Base-by-base conservation (phyloP, 2,888 invertebrate genomes). In the Plebejus melissa region DNA sequence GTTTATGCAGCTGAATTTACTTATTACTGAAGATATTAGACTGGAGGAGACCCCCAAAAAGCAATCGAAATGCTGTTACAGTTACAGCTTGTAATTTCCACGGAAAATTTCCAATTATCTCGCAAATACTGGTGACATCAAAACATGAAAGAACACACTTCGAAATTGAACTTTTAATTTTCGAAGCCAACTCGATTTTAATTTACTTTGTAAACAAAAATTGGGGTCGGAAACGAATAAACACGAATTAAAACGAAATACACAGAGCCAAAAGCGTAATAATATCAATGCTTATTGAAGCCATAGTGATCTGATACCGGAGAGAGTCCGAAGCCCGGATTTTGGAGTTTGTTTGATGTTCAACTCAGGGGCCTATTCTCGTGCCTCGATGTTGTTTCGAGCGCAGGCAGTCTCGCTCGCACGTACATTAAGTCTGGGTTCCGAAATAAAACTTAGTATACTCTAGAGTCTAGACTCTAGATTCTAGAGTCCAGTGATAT, bases 201-300 rank as follows among this genome's bases (percentile, higher is more conserved):
- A 65, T 65, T 65, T 65, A 65, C 65, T 36, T 36, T 65, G 65
- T 36, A 65, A 13, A 65, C 32, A 65, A 65, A 65, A 65, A 65
- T 65, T 36, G 65, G 16, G 65, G 65, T 65, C 65, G 65, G 65
- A 36, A 65, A 60, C 60, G 11, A 11, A 28, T 22, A 28, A 60
- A 65, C 32, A 65, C 65, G 16, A 65, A 32, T 65, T 60, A 16
- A 65, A 65, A 32, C 22, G 65, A 32, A 65, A 65, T 65, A 65
- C 13, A 65, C 32, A 65, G 36, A 36, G 60, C 11, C 60, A 22
- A 28, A 22, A 22, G 22, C 65, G 65, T 65, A 32, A 65, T 65
- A 65, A 65, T 65, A 65, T 65, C 65, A 16, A 65, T 32, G 65
- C 65, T 65, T 32, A 65, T 65, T 65, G 65, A 65, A 65, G 65